Evolutionary conservation across 2,797 vertebrate species (phyloP).

Genomic region (Nannoperca australis): DNA sequence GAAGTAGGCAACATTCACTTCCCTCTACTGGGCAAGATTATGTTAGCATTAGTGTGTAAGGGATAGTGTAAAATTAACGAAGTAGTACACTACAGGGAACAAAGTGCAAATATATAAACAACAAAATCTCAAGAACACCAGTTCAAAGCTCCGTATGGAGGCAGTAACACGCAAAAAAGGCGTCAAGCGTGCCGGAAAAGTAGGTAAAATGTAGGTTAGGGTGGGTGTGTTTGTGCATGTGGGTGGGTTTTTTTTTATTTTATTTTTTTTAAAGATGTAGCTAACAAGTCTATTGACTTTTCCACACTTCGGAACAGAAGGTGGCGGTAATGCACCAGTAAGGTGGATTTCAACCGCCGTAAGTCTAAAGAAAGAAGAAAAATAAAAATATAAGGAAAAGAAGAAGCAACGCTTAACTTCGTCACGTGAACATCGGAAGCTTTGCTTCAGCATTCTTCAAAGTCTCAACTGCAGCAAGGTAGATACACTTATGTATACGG

Average conservation of each 20-base stretch:
- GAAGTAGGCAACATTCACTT: not conserved
- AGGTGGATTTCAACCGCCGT: no score
- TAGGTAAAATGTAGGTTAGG: no score
- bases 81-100: not conserved
- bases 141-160: not conserved
- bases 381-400: not conserved
- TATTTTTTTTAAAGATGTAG: no score
- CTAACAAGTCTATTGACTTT: no score
- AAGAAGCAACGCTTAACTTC: constrained; percentile 10
- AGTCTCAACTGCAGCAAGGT: not conserved
- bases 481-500: not conserved
- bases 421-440: not conserved
- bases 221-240: no score
- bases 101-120: not conserved
- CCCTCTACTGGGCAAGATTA: constrained; percentile 46
- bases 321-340: no score
- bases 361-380: no score
- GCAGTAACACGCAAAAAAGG: not conserved
- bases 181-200: no score
- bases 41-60: not conserved
- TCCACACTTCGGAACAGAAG: no score
- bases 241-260: no score
- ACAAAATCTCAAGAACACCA: no score
- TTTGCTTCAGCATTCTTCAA: not conserved
- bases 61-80: not conserved